Conservation (phyloP, 2,797 vertebrate species). For the Astyanax mexicanus region DNA sequence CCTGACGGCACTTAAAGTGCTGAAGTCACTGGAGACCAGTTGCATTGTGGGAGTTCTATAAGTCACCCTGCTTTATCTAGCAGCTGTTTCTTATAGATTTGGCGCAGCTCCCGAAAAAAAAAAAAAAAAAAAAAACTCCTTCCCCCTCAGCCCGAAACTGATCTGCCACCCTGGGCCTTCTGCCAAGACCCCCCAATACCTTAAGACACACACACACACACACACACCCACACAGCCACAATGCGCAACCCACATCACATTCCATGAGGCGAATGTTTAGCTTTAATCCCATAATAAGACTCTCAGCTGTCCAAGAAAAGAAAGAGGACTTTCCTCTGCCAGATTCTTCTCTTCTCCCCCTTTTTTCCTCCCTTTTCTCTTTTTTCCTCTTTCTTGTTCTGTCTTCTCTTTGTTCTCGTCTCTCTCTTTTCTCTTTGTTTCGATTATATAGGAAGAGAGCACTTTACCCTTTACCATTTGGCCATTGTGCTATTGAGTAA, state of each 20-base stretch:
- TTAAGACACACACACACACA: constrained; percentile 36
- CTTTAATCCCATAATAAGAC: constrained; percentile 86
- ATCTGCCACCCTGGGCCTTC: constrained; percentile 57
- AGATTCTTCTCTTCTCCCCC: constrained; percentile 63
- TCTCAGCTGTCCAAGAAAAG: constrained; percentile 84
- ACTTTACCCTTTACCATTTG: constrained; percentile 62
- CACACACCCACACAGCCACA: constrained; percentile 33
- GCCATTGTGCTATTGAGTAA: constrained; percentile 17
- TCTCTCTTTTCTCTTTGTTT: constrained; percentile 47
- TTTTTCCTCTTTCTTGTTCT: constrained; percentile 34
- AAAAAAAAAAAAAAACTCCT: not conserved
- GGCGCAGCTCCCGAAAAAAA: constrained; percentile 19
- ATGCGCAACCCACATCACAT: constrained; percentile 69
- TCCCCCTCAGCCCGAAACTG: constrained; percentile 53
- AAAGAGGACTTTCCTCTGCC: constrained; percentile 80
- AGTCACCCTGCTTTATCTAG: constrained; percentile 50
- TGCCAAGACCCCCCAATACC: constrained; percentile 49
- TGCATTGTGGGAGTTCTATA: constrained; percentile 51
- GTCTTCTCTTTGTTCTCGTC: constrained; percentile 40
- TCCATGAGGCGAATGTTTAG: constrained; percentile 80
- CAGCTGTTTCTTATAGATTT: constrained; percentile 59
- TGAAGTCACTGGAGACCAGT: constrained; percentile 34
- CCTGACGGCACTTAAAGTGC: constrained; percentile 29
- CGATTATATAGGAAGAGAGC: constrained; percentile 33
- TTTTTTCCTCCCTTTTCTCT: constrained; percentile 58